Percentiles rank a stretch among this genome's conserved stretches.
These are phyloP conservation scores for Gorsachius goisagi DNA, from an alignment of 2,113 vertebrate genomes.

Conservation along the genomic window DNA sequence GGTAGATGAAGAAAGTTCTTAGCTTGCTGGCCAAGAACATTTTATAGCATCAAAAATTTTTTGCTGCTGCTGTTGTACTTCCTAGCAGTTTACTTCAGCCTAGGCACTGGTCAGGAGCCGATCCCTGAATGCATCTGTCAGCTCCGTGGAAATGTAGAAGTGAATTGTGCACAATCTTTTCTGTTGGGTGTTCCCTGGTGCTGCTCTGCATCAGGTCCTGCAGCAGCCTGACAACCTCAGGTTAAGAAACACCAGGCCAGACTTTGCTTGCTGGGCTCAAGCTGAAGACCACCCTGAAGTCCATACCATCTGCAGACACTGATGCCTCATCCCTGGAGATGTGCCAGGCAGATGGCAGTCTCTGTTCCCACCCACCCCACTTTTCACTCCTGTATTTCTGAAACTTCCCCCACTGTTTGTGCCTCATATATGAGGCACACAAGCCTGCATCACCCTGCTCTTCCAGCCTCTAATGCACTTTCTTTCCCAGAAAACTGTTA, in stretches of 20 bases:
- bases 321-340: not conserved
- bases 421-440: not conserved
- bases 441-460: fast-evolving
- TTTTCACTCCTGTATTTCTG: not conserved
- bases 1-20: not conserved
- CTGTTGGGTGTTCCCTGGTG: not conserved
- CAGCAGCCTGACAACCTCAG: not conserved
- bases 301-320: not conserved
- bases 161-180: not conserved
- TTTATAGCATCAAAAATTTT: not conserved
- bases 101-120: not conserved
- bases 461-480: not conserved
- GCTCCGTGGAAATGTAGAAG: not conserved
- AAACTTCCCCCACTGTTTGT: not conserved
- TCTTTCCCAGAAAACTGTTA: not conserved
- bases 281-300: not conserved
- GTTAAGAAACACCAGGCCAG: fast-evolving
- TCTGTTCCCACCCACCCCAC: not conserved
- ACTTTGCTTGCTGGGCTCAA: not conserved
- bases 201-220: not conserved
- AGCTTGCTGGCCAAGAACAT: not conserved
- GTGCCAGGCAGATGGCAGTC: not conserved
- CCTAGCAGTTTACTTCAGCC: not conserved
- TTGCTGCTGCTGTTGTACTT: not conserved
- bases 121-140: not conserved